Base-by-base conservation (phyloP, 2,113 vertebrate genomes). In the Sylvilagus bachmani region DNA sequence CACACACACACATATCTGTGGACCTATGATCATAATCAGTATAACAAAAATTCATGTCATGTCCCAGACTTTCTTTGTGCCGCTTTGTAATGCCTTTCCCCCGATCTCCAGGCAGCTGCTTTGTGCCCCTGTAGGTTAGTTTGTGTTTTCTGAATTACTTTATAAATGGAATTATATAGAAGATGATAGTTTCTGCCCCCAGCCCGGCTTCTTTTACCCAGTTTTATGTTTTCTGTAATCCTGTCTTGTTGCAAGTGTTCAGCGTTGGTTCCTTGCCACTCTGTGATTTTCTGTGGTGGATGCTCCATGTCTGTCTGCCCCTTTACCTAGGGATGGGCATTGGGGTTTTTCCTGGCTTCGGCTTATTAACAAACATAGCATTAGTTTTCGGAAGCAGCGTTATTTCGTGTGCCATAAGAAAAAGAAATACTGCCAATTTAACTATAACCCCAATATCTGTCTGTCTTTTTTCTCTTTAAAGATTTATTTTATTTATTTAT, bases 341-440 rank as follows among this genome's bases (percentile, higher is more conserved):
- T 67, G 82, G 81, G 44, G 16, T 78, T 69, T 58, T 80, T 79
- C 78, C 55, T 25, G 71, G 44, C 36, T 78, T n/a, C 44, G 16
- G 33, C 27, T 87, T 66, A 25, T 67, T 73, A 33, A 38, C 44
- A 85, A 70, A 67, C 2, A 12, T 49, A 36, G 36, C 33, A 24
- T 9, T 85, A 6, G 38, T 66, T 75, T 93, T 85, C 49, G 88
- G 62, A 94, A 71, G 27, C 25, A 66, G 49, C 33, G 27, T 74
- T 91, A 53, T n/a, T 93, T 55, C 53, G 53, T 67, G 64, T 89
- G 49, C 78, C 27, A 19, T 78, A 55, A 92, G 88, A 89, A 89
- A 51, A 31, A 64, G 61, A 83, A 24, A 89, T 36, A 24, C 69
- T 62, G 21, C 62, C 73, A 67, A 21, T 67, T 77, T 73, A 89